Evolutionary conservation across 2,797 vertebrate genomes (phyloP), one percentile per base, ranked within the genome.

Genomic region (Pagetopsis macropterus): DNA sequence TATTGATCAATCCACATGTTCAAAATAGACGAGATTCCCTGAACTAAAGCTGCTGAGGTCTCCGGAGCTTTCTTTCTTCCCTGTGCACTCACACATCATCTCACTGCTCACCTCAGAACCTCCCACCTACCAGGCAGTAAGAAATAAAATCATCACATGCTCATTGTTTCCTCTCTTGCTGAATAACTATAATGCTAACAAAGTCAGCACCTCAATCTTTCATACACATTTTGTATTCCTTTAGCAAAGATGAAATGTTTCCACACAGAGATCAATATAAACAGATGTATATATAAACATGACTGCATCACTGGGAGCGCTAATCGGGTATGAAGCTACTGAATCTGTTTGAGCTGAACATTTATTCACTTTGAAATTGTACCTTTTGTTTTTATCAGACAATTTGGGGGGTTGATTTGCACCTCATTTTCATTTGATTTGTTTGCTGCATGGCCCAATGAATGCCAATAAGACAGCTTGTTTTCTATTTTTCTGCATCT

Each of bases 231-330:
- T 78, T 75, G 27, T 43, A 64, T 76, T 70, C 54, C 72, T 62
- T 37, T 81, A 70, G 73, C 75, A 64, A 57, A 51, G 57, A 75
- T 72, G 51, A 76, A 72, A 65, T 64, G 60, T 81, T 79, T 91
- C 87, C 79, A 75, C 77, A 74, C 72, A 37, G 56, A 63, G 70
- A 55, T 91, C 85, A 57, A 89, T 90, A 65, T 70, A 70, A 65
- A 27, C 27, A 65, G 70, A 84, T 81, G 70, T 79, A 54, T 79
- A 46, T 72, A 55, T 52, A 40, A 76, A 70, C 75, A 61, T 72
- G 54, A 64, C 51, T 1, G 40, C 62, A 75, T 60, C 17, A 5
- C 67, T 77, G 67, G 52, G 56, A 76, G 77, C 15, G 8, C 45
- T 72, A 69, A 78, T 86, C 68, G 75, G 72, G 82, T 76, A 61